Base-by-base conservation (phyloP, 1,140 invertebrate species). In the Paramacrobiotus metropolitanus region DNA sequence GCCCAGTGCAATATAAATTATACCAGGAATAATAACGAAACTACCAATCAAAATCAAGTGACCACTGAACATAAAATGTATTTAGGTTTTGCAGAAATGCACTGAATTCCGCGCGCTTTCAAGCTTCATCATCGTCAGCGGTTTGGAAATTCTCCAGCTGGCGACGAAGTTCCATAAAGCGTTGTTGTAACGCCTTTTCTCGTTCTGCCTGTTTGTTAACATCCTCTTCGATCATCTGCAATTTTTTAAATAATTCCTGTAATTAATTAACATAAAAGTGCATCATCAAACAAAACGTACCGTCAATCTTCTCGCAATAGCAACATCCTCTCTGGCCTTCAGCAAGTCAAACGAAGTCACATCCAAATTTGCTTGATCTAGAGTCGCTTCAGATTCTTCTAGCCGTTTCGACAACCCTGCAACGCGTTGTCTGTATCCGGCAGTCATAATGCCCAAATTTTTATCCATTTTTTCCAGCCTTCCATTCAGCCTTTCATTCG, bases 401-500 rank as follows among this genome's bases (percentile, higher is more conserved):
- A 90, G 76, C 69, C 92, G 88, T 73, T 96, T 95, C 0, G 86
- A 79, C n/a, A 94, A 74, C 4, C 82, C 82, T 69, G 92, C 87
- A 1, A 31, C 29, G 62, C 67, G 67, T 70, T 82, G 82, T 76
- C 87, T 84, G 76, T 93, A 93, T 20, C 88, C 87, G 30, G 83
- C 91, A 20, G 92, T 86, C 1, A 96, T 76, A 60, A 96, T 85
- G 75, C 91, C 86, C 1, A 98, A 74, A 75, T 95, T 97, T 71
- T 96, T 97, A 72, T 99, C 94, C 77, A 95, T 83, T 76, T 97
- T 98, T 24, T 20, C 48, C 48, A 55, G 0, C 86, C 87, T 59
- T 92, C 94, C 63, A 84, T 81, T 75, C 95, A 96, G 0, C 91
- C 91, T 75, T 95, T 89, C 64, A 82, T 84, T 9, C 85, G 85